Conservation (phyloP, 2,888 invertebrate genomes). For the Pseudococcus viburni region DNA sequence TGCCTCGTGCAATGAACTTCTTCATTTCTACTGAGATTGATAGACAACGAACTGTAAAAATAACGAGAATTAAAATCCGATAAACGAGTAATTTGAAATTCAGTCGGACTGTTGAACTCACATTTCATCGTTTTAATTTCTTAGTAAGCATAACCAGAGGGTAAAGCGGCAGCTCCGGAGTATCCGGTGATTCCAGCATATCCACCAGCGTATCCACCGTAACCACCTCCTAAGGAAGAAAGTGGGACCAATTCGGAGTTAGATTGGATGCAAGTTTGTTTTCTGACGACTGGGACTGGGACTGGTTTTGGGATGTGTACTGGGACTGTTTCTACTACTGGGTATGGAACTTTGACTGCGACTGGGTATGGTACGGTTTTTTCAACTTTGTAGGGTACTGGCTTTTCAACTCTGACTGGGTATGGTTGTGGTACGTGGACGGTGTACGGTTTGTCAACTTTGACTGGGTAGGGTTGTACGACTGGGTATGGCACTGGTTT, state of each 20-base stretch:
- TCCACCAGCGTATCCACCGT: constrained; percentile 59
- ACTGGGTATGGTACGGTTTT: constrained; percentile 70
- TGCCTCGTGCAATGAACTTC: constrained; percentile 60
- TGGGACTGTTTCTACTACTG: constrained; percentile 69
- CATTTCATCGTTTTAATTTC: background rate
- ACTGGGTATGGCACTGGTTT: constrained; percentile 76
- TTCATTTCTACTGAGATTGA: constrained; percentile 3
- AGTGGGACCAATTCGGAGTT: constrained; percentile 53
- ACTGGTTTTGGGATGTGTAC: constrained; percentile 69
- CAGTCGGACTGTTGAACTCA: background rate
- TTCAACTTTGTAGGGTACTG: constrained; percentile 69
- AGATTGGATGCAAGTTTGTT: constrained; percentile 42
- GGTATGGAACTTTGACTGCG: constrained; percentile 69
- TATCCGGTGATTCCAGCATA: constrained; percentile 39
- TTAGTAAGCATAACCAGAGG: background rate
- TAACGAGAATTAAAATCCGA: background rate
- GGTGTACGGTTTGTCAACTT: constrained; percentile 69
- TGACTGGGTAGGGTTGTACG: constrained; percentile 69
- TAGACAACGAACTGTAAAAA: constrained; percentile 42
- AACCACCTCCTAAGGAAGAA: constrained; percentile 53
- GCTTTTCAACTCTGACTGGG: constrained; percentile 69
- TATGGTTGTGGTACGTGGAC: constrained; percentile 69
- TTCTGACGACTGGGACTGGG: constrained; percentile 67
- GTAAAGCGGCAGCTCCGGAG: background rate
- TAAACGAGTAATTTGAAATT: background rate